Evolutionary conservation across 2,888 invertebrate genomes (phyloP).

Genomic region (Taphrorychus bicolor): DNA sequence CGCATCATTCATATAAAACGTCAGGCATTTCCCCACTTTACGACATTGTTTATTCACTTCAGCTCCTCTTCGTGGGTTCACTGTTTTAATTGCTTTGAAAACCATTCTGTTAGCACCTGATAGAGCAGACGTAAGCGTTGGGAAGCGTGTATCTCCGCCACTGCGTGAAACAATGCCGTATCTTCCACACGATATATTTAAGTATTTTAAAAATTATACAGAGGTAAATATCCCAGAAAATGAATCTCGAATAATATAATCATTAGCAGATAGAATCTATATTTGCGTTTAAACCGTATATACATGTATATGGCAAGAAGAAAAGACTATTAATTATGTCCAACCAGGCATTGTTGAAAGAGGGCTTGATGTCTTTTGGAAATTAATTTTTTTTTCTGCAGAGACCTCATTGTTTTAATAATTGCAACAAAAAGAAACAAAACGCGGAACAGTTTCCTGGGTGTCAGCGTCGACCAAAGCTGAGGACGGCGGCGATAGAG

Average conservation of each 20-base stretch:
- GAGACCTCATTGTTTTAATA: too few relatives aligned
- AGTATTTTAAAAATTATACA: slow-evolving; percentile 17
- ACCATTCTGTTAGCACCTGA: neutral
- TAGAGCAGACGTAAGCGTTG: neutral
- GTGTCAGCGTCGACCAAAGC: too few relatives aligned
- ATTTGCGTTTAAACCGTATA: slow-evolving; percentile 16
- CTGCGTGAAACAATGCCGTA: slow-evolving; percentile 22
- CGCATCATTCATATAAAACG: neutral
- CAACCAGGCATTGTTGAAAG: slow-evolving; percentile 28
- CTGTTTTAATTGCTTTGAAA: neutral
- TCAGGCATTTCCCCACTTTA: neutral
- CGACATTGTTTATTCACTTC: neutral
- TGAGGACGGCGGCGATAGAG: too few relatives aligned
- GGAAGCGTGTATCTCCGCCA: neutral
- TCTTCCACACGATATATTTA: slow-evolving; percentile 5
- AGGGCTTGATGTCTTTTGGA: slow-evolving; percentile 16
- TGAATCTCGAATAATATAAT: slow-evolving; percentile 28
- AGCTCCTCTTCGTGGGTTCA: neutral
- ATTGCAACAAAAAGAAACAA: too few relatives aligned
- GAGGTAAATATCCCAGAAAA: slow-evolving; percentile 29
- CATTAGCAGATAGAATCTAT: slow-evolving; percentile 27
- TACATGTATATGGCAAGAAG: slow-evolving; percentile 15
- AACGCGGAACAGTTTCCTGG: too few relatives aligned
- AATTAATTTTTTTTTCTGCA: slow-evolving; percentile 10
- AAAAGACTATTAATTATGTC: slow-evolving; percentile 23